Percentiles rank a stretch among this genome's conserved stretches.
These are phyloP conservation scores for Lordiphosa clarofinis DNA, from an alignment of 1,140 invertebrate genomes.

Conservation along the genomic window DNA sequence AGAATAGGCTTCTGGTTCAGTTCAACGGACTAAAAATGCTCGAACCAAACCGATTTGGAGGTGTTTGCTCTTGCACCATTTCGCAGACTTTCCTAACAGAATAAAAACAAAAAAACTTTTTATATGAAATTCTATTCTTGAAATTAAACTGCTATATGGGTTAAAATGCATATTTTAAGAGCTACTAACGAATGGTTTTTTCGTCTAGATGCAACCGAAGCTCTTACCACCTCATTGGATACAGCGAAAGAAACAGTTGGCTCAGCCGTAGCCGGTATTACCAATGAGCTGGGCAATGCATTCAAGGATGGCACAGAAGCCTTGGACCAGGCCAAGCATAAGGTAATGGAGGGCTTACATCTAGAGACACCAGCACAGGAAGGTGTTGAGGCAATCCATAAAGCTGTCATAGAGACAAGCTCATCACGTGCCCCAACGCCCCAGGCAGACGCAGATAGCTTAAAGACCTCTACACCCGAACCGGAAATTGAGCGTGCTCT, in stretches of 20 bases:
- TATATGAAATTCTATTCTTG: too few relatives aligned
- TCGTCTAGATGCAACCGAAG: constrained; percentile 48
- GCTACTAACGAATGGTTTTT: neutral
- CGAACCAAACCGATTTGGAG: too few relatives aligned
- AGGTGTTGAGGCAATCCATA: neutral
- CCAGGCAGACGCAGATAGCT: constrained; percentile 54
- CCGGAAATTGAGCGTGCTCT: constrained; percentile 75
- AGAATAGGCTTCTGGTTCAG: too few relatives aligned
- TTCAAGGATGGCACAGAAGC: constrained; percentile 63
- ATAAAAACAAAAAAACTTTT: too few relatives aligned
- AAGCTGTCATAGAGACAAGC: constrained; percentile 22
- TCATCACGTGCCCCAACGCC: constrained; percentile 48
- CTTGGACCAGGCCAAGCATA: constrained; percentile 64
- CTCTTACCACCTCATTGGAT: constrained; percentile 51
- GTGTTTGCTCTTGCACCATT: too few relatives aligned
- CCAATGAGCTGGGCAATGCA: constrained; percentile 65
- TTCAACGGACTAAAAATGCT: too few relatives aligned
- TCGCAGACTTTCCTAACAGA: too few relatives aligned
- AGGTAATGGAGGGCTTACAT: constrained; percentile 64
- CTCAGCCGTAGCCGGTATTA: constrained; percentile 65
- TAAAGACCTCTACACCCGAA: constrained; percentile 74
- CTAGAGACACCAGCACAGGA: constrained; percentile 26
- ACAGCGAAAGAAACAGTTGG: constrained; percentile 69
- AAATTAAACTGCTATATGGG: too few relatives aligned
- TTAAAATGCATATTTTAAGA: too few relatives aligned